phyloP scores from a whole-genome alignment of 2,113 vertebrate species.

The Meriones unguiculatus region DNA sequence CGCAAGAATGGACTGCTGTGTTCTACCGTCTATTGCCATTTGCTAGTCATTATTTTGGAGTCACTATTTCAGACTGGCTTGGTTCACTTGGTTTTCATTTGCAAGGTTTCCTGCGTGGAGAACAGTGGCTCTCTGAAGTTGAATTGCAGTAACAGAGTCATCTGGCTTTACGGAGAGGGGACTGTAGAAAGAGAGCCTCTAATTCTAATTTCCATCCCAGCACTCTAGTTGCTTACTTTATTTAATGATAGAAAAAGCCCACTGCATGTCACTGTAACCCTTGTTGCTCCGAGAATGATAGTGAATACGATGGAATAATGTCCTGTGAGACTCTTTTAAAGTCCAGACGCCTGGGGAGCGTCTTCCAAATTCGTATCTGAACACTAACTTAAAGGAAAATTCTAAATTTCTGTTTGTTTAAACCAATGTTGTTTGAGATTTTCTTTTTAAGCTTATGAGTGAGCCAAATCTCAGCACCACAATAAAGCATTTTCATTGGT shows the following conservation, averaged over 20 bases:
- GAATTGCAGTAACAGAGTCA: conserved; percentile 40
- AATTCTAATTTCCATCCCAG: neutral
- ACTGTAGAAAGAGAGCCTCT: neutral
- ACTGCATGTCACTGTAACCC: neutral
- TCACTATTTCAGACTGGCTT: conserved; percentile 43
- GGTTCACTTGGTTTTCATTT: conserved; percentile 63
- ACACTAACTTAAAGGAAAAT: neutral
- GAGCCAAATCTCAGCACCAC: too few relatives aligned
- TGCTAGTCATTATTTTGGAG: conserved; percentile 47
- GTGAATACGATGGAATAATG: neutral
- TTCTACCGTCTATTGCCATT: neutral
- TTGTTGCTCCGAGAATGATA: neutral
- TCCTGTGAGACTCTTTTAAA: neutral
- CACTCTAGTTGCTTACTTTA: neutral
- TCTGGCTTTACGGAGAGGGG: conserved; percentile 31
- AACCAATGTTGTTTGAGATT: neutral
- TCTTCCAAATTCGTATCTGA: neutral
- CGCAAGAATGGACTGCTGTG: too few relatives aligned
- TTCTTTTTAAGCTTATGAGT: neutral
- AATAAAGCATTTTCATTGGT: neutral
- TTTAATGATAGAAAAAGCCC: neutral
- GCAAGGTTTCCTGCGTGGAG: conserved; percentile 59
- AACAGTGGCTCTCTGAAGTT: conserved; percentile 46
- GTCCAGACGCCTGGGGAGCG: neutral
- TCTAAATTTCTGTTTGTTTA: neutral